Base-by-base conservation (phyloP, 2,113 vertebrate genomes). In the Cephalopholis sonnerati region DNA sequence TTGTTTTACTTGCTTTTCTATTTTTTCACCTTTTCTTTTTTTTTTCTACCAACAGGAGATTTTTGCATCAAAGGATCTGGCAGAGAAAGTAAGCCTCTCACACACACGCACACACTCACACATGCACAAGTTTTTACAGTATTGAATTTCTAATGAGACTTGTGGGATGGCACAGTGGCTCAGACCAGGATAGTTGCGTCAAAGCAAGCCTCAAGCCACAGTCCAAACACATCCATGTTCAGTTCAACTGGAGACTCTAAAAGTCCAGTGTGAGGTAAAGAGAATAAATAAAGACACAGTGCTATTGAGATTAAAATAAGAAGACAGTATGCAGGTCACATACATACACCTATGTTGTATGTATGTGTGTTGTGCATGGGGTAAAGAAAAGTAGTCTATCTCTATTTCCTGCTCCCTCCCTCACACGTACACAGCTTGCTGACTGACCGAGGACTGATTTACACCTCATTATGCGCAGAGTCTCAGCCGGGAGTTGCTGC, bases 71-170 rank as follows among this genome's bases (percentile, higher is more conserved):
- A 93, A 92, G 77, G 92, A 91, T 54, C 71, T 94, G 65, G 86
- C 91, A 54, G 86, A 95, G 73, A 95, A 95, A 92, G 94, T 95
- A 94, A 94, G 93, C 74, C 59, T 85, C 65, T 20, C 16, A 74
- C 32, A 16, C 65, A 50, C 16, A 27, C 17, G 22, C 55, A 65
- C 79, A 51, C 65, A n/a, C 41, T 55, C 75, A 39, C 53, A 58
- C 17, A 27, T 77, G 79, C 63, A 74, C 32, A 12, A 36, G 1
- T 48, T 80, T 76, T 63, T 29, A 55, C 50, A 36, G 16, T 64
- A 65, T 24, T 81, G 22, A 39, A 79, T 88, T 64, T 84, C 46
- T 63, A 79, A 83, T 18, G 25, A 27, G 54, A 64, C 57, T 54
- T 59, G 13, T 20, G 15, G 62, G 66, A 55, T 2, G 0, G 17